Percentiles rank a stretch among this genome's conserved stretches.
Conservation (phyloP, 2,797 vertebrate species). For the Serranus cabrilla region DNA sequence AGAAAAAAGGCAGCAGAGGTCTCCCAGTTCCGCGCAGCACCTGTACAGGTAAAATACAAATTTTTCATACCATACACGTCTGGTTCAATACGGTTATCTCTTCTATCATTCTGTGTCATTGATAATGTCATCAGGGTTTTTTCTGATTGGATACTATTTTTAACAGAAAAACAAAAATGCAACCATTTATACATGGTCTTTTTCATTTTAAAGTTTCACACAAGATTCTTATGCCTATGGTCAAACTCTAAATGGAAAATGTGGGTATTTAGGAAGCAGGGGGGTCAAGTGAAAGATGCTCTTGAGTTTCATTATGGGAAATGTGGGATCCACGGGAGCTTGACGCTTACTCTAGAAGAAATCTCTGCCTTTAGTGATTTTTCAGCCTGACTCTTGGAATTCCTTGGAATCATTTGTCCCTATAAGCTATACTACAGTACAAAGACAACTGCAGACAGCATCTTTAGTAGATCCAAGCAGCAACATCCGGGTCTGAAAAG, state of each 20-base stretch:
- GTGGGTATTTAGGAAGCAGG: not conserved
- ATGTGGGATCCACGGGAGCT: not conserved
- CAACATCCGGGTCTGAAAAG: too few relatives aligned
- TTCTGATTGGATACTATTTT: not conserved
- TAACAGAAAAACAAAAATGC: not conserved
- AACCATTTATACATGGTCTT: too few relatives aligned
- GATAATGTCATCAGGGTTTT: not conserved
- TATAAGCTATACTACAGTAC: too few relatives aligned
- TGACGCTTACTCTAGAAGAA: not conserved
- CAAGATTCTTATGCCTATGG: too few relatives aligned
- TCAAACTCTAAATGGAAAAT: not conserved
- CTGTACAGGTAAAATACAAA: conserved; percentile 67
- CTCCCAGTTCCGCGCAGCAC: conserved; percentile 27
- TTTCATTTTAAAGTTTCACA: too few relatives aligned
- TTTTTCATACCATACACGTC: not conserved
- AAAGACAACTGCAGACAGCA: too few relatives aligned
- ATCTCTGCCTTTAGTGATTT: not conserved
- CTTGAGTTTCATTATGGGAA: not conserved
- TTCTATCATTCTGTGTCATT: not conserved
- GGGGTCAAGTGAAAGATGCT: not conserved
- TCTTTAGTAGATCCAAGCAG: too few relatives aligned
- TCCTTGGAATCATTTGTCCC: too few relatives aligned
- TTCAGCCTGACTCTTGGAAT: not conserved
- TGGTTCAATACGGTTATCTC: not conserved
- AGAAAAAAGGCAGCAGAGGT: conserved; percentile 29